Base-by-base conservation (phyloP, 2,797 vertebrate genomes). In the Pipistrellus pygmaeus region DNA sequence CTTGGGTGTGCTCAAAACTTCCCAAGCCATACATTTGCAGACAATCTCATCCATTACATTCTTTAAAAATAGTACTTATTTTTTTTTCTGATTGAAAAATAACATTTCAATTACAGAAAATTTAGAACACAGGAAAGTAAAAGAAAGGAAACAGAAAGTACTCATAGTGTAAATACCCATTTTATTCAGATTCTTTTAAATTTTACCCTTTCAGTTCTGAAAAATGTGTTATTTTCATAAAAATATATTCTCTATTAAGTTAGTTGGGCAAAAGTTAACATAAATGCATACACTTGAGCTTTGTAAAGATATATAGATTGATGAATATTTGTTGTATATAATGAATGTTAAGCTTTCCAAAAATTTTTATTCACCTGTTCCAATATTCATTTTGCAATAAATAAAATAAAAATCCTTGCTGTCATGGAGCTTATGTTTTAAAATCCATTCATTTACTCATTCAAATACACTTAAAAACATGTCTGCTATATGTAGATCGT, bases 151-250 rank as follows among this genome's bases (percentile, higher is more conserved):
- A 87, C 41, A 69, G 30, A 91, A 92, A 86, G 14, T 77, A 35
- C 30, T 86, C 5, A 85, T 71, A 90, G 83, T 60, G 68, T 77
- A 80, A 93, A 75, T 15, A 91, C 13, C 15, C 18, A 60, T 68
- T 91, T 93, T 77, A 48, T 88, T 88, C 90, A 87, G 23, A 80
- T 64, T 89, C n/a, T 89, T 82, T 55, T 66, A 78, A 57, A 89
- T 80, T 88, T 75, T 75, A 27, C n/a, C 81, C 38, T 30, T 93
- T 17, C 15, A 38, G 23, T 88, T 81, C 41, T 71, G 53, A 25
- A n/a, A 4, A 21, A 38, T 93, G 15, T 76, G n/a, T 93, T 93
- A 62, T 87, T 90, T 93, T 93, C 66, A 93, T 57, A 91, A 93
- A 62, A 30, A 20, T 84, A 23, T 53, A 53, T 80, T 35, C 55